Base-by-base conservation (phyloP, 1,140 invertebrate genomes). In the Ptiloglossa arizonensis region DNA sequence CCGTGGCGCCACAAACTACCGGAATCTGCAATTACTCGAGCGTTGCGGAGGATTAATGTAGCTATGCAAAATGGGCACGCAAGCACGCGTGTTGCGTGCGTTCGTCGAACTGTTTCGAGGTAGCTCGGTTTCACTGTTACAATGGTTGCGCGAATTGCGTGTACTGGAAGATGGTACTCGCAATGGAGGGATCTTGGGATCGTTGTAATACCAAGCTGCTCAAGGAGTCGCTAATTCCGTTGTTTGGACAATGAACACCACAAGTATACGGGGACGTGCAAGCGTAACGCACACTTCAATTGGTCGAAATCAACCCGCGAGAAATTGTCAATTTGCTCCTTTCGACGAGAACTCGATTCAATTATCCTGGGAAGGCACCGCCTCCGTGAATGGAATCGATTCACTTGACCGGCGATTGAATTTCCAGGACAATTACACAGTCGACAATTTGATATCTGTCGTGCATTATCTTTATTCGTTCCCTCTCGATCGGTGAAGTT, bases 241-340 rank as follows among this genome's bases (percentile, higher is more conserved):
- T 54, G 24, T 76, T 69, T 27, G 64, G 29, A 15, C 50, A 46
- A 69, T 69, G 38, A 60, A 48, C 44, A 2, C 54, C 13, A n/a
- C n/a, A 52, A 59, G 68, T 59, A 60, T 27, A 22, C 17, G 13
- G 46, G 27, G 27, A 19, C 19, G 32, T 64, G 63, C 56, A 50
- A 73, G 29, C 72, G 27, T 44, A 29, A 41, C 63, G 50, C 50
- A 57, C 50, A 52, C 73, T 22, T 22, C 66, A 17, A 76, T 76
- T 76, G 41, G n/a, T 17, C 52, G n/a, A 46, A 59, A 54, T 76
- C 66, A 41, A 57, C 68, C 46, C 66, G 29, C 64, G 73, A 76
- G 73, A 46, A 76, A 76, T 76, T 76, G 73, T 69, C 73, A 76
- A 76, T 76, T 76, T 76, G 73, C 73, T 56, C 64, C 73, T 76